Percentiles rank a stretch among this genome's conserved stretches.
Conservation (phyloP, 2,113 vertebrate species). For the Amphiprion percula region DNA sequence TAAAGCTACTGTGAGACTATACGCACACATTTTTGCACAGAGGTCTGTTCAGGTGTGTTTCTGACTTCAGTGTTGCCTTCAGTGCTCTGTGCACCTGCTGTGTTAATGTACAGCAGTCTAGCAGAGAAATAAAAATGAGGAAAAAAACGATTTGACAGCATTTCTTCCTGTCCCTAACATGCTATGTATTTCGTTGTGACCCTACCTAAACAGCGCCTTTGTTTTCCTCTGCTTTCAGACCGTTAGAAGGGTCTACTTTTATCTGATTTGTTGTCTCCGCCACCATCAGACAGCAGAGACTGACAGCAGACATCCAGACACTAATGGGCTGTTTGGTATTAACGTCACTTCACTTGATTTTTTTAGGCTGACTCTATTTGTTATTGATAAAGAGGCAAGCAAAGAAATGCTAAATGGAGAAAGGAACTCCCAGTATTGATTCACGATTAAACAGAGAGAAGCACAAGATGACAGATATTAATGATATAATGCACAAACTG, state of each 20-base stretch:
- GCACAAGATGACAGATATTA: conserved; percentile 4
- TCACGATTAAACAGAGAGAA: conserved; percentile 6
- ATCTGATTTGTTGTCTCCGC: background rate
- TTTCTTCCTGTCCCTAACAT: background rate
- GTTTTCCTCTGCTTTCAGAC: background rate
- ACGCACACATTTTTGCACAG: conserved; percentile 12
- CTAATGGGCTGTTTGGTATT: background rate
- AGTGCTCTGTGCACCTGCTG: conserved; percentile 16
- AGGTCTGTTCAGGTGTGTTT: background rate
- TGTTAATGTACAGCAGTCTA: conserved; percentile 23
- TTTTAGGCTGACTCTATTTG: background rate
- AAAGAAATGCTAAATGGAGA: conserved; percentile 5
- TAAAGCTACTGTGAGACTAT: background rate
- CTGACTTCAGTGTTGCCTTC: conserved; percentile 13
- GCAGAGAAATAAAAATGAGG: background rate
- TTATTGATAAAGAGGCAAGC: background rate
- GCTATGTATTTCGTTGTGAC: background rate
- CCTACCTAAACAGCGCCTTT: background rate
- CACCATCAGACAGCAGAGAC: background rate
- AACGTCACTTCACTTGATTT: background rate
- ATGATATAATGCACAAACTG: background rate
- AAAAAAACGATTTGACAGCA: background rate
- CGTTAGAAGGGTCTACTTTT: background rate
- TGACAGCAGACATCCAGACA: background rate
- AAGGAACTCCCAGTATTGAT: conserved; percentile 22